phyloP scores from a whole-genome alignment of 2,888 invertebrate species.

The Saturnia pavonia region DNA sequence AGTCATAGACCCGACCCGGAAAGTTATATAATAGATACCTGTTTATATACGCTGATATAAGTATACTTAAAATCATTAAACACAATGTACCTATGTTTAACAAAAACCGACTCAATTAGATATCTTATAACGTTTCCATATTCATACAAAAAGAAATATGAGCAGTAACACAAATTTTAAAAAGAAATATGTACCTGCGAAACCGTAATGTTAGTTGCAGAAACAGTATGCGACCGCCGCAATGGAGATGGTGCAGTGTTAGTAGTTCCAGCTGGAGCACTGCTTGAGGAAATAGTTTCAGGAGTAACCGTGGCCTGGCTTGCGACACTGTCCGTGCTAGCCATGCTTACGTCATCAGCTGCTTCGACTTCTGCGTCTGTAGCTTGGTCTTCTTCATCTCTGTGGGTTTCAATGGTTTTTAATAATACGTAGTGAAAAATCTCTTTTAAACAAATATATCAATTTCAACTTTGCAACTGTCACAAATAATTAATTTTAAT shows the following conservation, averaged over 20 bases:
- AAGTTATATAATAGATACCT: too few relatives aligned
- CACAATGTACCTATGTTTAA: not conserved
- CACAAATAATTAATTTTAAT: not conserved
- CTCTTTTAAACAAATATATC: not conserved
- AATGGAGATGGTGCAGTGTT: constrained; percentile 56
- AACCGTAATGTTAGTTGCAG: constrained; percentile 47
- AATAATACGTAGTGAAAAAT: too few relatives aligned
- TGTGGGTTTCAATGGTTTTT: not conserved
- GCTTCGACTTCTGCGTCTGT: constrained; percentile 56
- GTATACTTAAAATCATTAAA: too few relatives aligned
- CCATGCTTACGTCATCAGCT: constrained; percentile 53
- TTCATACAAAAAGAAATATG: too few relatives aligned
- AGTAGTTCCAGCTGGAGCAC: constrained; percentile 58
- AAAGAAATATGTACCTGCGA: constrained; percentile 44
- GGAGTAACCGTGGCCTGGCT: constrained; percentile 70
- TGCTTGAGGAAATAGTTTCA: constrained; percentile 65
- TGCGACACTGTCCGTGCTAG: constrained; percentile 54
- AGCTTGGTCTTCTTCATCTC: constrained; percentile 54
- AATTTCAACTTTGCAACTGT: not conserved
- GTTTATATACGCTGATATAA: too few relatives aligned
- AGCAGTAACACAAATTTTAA: too few relatives aligned
- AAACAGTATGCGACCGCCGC: constrained; percentile 69
- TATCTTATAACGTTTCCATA: not conserved
- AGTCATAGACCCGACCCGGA: too few relatives aligned
- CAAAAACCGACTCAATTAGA: not conserved